Conservation (phyloP, 2,888 invertebrate species). For the Copidosoma aretas region DNA sequence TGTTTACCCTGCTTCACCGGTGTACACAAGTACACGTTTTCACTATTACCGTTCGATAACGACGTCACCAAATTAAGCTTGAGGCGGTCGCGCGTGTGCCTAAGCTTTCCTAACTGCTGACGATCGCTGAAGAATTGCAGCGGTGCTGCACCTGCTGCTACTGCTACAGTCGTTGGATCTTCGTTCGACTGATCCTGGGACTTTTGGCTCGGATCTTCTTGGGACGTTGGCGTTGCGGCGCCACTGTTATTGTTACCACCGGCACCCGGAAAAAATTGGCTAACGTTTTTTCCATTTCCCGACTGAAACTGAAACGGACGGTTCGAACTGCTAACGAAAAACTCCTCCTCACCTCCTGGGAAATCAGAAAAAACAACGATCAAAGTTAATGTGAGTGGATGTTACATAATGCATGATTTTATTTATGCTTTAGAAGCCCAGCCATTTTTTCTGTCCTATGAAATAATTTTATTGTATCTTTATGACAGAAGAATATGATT, state of each 20-base stretch:
- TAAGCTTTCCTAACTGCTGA: conserved; percentile 69
- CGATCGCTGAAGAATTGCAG: conserved; percentile 47
- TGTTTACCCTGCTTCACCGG: conserved; percentile 39
- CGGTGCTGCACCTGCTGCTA: conserved; percentile 38
- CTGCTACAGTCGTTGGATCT: conserved; percentile 34
- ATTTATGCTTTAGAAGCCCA: too few species aligned
- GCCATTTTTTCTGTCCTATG: too few species aligned
- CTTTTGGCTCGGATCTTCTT: conserved; percentile 36
- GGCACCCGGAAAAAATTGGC: conserved; percentile 77
- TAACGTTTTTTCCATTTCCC: conserved; percentile 65
- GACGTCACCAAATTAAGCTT: conserved; percentile 71
- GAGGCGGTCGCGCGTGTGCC: conserved; percentile 75
- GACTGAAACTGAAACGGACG: conserved; percentile 71
- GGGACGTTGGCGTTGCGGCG: conserved; percentile 8
- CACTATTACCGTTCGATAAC: conserved; percentile 36
- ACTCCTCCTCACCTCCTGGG: conserved; percentile 68
- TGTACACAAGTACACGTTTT: conserved; percentile 34
- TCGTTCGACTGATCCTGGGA: conserved; percentile 34
- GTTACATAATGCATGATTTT: too few species aligned
- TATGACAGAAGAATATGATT: too few species aligned
- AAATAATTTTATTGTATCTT: too few species aligned
- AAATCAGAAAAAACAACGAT: neutral
- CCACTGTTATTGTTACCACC: conserved; percentile 60
- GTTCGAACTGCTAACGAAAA: conserved; percentile 76
- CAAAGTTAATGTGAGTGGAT: neutral